Conservation (phyloP, 2,888 invertebrate genomes). For the Anticlea derivata region DNA sequence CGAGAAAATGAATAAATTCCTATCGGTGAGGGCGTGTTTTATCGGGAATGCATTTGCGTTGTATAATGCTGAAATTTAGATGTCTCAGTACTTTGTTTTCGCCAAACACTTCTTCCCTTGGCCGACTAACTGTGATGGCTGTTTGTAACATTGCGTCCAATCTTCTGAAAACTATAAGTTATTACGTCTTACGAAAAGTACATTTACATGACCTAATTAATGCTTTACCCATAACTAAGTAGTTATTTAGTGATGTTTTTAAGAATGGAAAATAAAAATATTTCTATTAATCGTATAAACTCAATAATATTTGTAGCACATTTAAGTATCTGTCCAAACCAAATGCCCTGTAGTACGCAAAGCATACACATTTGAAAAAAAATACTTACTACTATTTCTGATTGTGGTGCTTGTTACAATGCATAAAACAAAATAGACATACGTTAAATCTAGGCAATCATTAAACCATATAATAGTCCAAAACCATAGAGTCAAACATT, state of each 20-base stretch:
- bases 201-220: conserved; percentile 44
- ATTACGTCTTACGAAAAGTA: conserved; percentile 48
- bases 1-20: conserved; percentile 96
- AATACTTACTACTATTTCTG: too few relatives aligned
- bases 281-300: too few relatives aligned
- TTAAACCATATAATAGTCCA: too few relatives aligned
- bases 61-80: conserved; percentile 56
- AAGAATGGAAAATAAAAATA: not conserved
- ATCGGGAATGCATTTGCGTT: conserved; percentile 52
- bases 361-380: too few relatives aligned
- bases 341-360: too few relatives aligned
- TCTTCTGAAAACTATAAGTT: conserved; percentile 46
- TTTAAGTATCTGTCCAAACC: too few relatives aligned
- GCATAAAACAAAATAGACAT: too few relatives aligned
- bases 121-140: conserved; percentile 70
- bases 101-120: conserved; percentile 70
- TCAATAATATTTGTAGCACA: too few relatives aligned
- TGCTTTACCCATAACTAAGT: not conserved
- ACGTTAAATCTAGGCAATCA: too few relatives aligned
- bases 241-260: not conserved
- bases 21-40: conserved; percentile 89
- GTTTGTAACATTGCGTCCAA: conserved; percentile 54
- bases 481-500: too few relatives aligned
- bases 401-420: too few relatives aligned
- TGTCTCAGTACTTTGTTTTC: conserved; percentile 71